These are phyloP conservation scores for Zonotrichia albicollis DNA, from an alignment of 2,797 vertebrate species.

Conservation along the genomic window DNA sequence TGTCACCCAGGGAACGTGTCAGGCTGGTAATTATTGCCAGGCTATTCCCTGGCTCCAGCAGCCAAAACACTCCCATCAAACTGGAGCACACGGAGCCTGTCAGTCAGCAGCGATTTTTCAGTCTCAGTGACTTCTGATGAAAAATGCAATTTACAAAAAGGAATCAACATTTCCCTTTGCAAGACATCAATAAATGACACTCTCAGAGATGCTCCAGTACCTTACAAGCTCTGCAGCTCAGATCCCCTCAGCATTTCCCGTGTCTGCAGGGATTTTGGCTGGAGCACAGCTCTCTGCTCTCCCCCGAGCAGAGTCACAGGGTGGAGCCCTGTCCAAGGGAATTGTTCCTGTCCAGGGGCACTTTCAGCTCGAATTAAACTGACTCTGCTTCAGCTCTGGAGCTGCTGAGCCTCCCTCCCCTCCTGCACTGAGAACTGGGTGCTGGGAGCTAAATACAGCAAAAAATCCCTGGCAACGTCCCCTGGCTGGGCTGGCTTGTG, in stretches of 20 bases:
- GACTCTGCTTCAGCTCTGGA: neutral
- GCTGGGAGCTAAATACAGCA: neutral
- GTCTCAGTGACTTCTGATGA: slow-evolving; percentile 28
- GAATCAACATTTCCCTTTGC: slow-evolving; percentile 33
- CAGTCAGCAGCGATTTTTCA: slow-evolving; percentile 33
- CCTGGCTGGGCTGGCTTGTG: neutral
- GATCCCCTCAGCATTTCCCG: neutral
- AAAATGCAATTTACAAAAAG: slow-evolving; percentile 50
- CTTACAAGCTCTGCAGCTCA: neutral
- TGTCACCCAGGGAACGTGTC: neutral
- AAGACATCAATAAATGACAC: slow-evolving; percentile 33
- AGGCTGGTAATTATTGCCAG: slow-evolving; percentile 12
- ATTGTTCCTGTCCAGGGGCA: neutral
- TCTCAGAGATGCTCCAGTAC: neutral
- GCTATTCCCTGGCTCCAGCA: neutral
- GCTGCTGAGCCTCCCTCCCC: neutral
- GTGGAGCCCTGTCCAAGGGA: neutral
- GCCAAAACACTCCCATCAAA: slow-evolving; percentile 17
- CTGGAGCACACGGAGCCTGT: neutral
- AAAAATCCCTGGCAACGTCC: neutral
- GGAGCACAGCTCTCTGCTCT: neutral
- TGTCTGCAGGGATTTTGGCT: neutral
- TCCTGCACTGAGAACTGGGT: neutral
- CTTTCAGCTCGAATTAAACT: neutral
- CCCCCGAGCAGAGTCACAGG: neutral